Conservation (phyloP, 2,113 vertebrate genomes). For the Prochilodus magdalenae region DNA sequence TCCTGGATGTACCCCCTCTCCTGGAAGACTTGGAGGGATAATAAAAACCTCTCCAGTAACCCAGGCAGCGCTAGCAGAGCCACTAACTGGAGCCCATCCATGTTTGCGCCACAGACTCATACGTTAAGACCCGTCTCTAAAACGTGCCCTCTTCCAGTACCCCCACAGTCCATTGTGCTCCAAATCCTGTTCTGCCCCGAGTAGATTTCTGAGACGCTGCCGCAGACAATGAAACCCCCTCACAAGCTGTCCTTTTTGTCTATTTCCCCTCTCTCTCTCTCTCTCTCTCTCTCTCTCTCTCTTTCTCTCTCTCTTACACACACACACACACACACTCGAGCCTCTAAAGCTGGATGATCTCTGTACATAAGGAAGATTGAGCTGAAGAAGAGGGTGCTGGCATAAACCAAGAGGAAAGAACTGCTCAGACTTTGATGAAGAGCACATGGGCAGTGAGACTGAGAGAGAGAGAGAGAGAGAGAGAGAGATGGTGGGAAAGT, state of each 20-base stretch:
- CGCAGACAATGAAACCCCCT: constrained; percentile 81
- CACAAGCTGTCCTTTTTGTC: constrained; percentile 80
- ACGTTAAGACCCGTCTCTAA: constrained; percentile 74
- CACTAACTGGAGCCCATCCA: constrained; percentile 74
- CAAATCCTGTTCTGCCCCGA: constrained; percentile 80
- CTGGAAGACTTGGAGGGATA: constrained; percentile 53
- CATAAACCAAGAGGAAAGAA: constrained; percentile 13
- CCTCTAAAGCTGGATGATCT: constrained; percentile 74
- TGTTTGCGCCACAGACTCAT: constrained; percentile 70
- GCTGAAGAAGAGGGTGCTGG: background rate
- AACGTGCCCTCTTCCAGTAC: constrained; percentile 78
- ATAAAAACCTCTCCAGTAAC: constrained; percentile 52
- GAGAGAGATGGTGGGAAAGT: background rate
- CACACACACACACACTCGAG: constrained; percentile 41
- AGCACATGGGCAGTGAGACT: background rate
- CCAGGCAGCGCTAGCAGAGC: constrained; percentile 24
- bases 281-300: constrained; percentile 48
- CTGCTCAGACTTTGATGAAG: background rate
- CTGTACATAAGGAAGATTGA: constrained; percentile 54
- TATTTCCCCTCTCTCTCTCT: constrained; percentile 56
- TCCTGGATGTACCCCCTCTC: constrained; percentile 70
- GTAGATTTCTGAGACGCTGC: constrained; percentile 78
- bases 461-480: background rate
- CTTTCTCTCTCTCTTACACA: constrained; percentile 26
- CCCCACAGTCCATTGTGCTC: constrained; percentile 80